phyloP scores from a whole-genome alignment of 2,113 vertebrate species.

The Caracal caracal region DNA sequence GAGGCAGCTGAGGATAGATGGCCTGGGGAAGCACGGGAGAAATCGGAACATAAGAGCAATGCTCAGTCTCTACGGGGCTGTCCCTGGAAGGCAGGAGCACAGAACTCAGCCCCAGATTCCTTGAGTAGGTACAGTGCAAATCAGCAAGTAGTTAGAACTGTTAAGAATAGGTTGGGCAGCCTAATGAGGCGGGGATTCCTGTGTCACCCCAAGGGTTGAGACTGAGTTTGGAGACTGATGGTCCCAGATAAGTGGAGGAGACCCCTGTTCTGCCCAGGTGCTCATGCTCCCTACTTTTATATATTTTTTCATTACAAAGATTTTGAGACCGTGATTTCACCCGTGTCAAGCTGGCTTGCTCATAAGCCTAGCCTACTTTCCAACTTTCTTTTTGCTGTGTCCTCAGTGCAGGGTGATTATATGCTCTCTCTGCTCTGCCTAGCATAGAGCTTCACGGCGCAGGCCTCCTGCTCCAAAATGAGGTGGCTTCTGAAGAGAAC shows the following conservation, averaged over 20 bases:
- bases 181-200: background rate
- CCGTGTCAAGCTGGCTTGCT: too few species aligned
- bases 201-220: rapidly evolving
- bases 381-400: background rate
- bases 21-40: background rate
- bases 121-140: background rate
- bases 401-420: background rate
- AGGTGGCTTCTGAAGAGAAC: too few species aligned
- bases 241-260: background rate
- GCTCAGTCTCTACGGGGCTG: background rate
- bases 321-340: background rate
- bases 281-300: background rate
- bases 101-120: background rate
- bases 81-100: background rate
- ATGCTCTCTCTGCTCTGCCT: background rate
- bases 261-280: background rate
- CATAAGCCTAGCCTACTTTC: background rate
- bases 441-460: background rate
- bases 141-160: background rate
- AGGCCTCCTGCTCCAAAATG: background rate
- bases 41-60: too few species aligned
- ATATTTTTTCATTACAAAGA: too few species aligned
- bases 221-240: background rate
- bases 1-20: background rate
- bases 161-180: too few species aligned